Conservation (phyloP, 2,797 vertebrate genomes). For the Tympanoctomys barrerae region DNA sequence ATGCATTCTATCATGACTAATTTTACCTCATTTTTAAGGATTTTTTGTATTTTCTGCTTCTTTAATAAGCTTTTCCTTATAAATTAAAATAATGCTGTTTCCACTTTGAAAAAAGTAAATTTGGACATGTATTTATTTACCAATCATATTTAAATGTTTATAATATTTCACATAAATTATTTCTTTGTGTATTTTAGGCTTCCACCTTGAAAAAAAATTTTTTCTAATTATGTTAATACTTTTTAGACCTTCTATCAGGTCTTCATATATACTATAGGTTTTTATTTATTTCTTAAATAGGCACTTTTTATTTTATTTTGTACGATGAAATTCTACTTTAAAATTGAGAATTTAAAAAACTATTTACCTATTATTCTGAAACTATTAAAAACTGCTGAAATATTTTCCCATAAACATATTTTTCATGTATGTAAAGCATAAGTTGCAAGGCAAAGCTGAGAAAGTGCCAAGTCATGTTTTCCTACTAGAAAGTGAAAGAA, state of each 20-base stretch:
- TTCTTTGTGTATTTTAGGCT: neutral
- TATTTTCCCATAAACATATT: neutral
- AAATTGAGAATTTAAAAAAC: conserved; percentile 8
- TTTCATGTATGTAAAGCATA: neutral
- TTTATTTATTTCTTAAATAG: neutral
- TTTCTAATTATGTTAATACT: neutral
- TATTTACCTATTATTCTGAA: neutral
- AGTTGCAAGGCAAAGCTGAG: neutral
- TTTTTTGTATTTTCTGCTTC: neutral
- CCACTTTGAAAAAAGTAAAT: neutral
- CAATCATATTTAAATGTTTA: neutral
- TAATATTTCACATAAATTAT: neutral
- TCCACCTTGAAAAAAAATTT: neutral
- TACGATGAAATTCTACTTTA: conserved; percentile 5
- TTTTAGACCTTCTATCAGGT: neutral
- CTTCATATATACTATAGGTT: neutral
- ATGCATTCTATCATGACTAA: neutral
- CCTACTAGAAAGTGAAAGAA: conserved; percentile 7
- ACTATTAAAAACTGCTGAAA: neutral
- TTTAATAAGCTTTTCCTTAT: neutral
- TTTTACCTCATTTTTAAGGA: neutral
- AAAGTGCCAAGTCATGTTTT: neutral
- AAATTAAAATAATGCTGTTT: neutral
- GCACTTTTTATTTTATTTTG: neutral
- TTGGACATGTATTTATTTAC: neutral